These are phyloP conservation scores for Gymnobelideus leadbeateri DNA, from an alignment of 2,113 vertebrate genomes.

Conservation along the genomic window DNA sequence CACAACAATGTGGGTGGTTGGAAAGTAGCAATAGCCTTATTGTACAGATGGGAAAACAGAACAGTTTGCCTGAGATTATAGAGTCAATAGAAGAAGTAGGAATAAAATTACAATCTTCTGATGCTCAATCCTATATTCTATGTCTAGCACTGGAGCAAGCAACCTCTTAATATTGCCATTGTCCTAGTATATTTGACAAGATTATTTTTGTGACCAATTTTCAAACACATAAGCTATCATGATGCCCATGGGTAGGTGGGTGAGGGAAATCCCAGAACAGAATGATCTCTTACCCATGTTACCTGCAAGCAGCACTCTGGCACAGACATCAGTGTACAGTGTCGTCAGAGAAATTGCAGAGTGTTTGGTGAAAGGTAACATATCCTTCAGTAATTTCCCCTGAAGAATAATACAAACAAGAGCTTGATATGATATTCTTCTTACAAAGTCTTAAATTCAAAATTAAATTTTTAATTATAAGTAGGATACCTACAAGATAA, in stretches of 20 bases:
- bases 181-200: slow-evolving; percentile 22
- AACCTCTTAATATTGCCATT: background rate
- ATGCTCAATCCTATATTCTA: background rate
- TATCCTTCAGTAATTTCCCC: slow-evolving; percentile 83
- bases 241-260: background rate
- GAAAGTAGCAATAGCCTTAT: background rate
- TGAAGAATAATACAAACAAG: slow-evolving; percentile 62
- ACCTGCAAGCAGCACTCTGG: slow-evolving; percentile 78
- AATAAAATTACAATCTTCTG: slow-evolving; percentile 20
- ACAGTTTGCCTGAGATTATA: background rate
- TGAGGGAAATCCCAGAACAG: background rate
- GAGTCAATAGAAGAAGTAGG: background rate
- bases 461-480: slow-evolving; percentile 23
- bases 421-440: background rate
- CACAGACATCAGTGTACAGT: slow-evolving; percentile 74
- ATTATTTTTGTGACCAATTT: slow-evolving; percentile 19
- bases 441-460: background rate
- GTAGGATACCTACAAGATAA: background rate
- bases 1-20: background rate
- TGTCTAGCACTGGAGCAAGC: background rate
- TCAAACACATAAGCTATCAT: background rate
- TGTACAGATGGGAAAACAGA: slow-evolving; percentile 38
- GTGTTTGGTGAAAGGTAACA: slow-evolving; percentile 82
- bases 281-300: slow-evolving; percentile 79
- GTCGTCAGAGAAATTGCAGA: slow-evolving; percentile 82